Percentiles rank a stretch among this genome's conserved stretches.
Conservation (phyloP, 2,113 vertebrate genomes). For the Galemys pyrenaicus region DNA sequence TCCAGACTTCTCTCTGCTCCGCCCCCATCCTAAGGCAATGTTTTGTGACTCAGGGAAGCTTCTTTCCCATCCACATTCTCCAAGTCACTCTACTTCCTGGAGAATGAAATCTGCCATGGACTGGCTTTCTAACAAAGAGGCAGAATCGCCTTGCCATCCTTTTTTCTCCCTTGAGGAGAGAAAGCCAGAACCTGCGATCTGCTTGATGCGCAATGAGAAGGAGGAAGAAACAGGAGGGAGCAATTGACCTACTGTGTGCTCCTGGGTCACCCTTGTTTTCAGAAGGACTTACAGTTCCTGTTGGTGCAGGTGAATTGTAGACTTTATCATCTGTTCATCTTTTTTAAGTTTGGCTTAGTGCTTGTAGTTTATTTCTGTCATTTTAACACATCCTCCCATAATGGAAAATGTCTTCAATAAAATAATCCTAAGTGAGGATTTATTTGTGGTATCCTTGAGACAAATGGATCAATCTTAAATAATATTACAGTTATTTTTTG, state of each 20-base stretch:
- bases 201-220: not conserved
- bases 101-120: not conserved
- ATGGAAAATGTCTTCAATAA: not conserved
- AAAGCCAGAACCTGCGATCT: not conserved
- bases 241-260: accelerated
- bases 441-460: not conserved
- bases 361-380: not conserved
- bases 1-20: not conserved
- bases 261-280: not conserved
- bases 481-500: not conserved
- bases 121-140: not conserved
- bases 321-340: not conserved
- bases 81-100: not conserved
- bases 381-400: not conserved
- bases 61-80: not conserved
- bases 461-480: not conserved
- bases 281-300: conserved; percentile 48
- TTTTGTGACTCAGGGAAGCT: not conserved
- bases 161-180: not conserved
- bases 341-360: not conserved
- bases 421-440: not conserved
- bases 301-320: not conserved
- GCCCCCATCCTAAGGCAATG: not conserved
- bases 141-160: not conserved
- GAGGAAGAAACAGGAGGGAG: not conserved